phyloP scores from a whole-genome alignment of 2,888 invertebrate species.

The Andrena hattorfiana region DNA sequence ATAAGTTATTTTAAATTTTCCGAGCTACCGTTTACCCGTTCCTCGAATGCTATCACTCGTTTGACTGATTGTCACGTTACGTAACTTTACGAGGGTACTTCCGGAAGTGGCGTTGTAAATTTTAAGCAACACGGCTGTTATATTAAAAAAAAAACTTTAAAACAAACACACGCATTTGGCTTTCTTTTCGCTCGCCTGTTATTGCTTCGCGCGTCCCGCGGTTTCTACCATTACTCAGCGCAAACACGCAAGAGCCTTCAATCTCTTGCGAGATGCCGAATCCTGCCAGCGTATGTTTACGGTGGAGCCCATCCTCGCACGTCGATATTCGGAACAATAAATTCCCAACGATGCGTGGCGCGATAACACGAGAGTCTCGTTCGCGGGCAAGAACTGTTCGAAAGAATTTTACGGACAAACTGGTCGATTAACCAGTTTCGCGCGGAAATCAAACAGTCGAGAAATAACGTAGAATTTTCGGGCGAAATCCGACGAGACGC shows the following conservation, averaged over 20 bases:
- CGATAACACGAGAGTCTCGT: not conserved
- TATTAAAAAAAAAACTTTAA: not conserved
- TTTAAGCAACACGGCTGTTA: not conserved
- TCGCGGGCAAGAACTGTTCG: not conserved
- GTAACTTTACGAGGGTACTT: conserved; percentile 15
- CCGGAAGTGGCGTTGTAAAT: not conserved
- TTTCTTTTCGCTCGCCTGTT: not conserved
- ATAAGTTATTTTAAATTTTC: conserved; percentile 18
- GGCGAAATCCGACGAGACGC: not conserved
- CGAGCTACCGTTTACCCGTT: not conserved
- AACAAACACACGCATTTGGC: not conserved
- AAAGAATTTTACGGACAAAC: not conserved
- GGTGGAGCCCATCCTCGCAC: not conserved
- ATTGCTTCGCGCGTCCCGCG: not conserved
- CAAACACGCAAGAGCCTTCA: not conserved
- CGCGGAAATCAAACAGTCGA: not conserved
- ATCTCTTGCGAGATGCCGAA: not conserved
- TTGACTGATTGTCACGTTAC: conserved; percentile 21
- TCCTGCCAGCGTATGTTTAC: no score
- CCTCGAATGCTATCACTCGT: not conserved
- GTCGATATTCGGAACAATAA: no score
- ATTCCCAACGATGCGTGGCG: no score
- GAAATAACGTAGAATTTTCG: not conserved
- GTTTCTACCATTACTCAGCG: conserved; percentile 5
- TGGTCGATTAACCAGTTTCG: conserved; percentile 1